Evolutionary conservation across 2,888 invertebrate species (phyloP).

Genomic region (Mythimna loreyi): DNA sequence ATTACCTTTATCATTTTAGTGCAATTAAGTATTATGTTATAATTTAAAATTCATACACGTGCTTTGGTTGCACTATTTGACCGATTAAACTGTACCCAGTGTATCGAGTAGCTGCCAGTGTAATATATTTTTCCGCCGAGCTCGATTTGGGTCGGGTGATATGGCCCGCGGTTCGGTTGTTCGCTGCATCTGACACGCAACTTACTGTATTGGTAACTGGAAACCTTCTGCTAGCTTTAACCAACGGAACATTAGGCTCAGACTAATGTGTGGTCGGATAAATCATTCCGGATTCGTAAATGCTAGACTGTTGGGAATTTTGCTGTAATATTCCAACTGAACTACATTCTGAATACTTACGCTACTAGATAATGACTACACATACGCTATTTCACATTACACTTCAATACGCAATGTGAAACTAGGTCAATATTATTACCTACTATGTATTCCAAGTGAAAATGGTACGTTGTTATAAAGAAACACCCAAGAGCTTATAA

Average conservation of each 20-base stretch:
- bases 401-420: not conserved
- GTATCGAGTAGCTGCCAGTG: constrained; percentile 51
- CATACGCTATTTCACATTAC: not conserved
- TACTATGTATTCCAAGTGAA: not conserved
- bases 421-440: not conserved
- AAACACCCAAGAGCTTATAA: not conserved
- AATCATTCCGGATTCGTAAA: constrained; percentile 33
- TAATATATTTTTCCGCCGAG: constrained; percentile 65
- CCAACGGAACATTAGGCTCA: constrained; percentile 47
- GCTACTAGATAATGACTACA: not conserved
- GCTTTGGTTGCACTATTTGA: not conserved
- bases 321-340: constrained; percentile 3
- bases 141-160: constrained; percentile 72
- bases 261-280: constrained; percentile 38
- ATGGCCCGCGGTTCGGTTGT: constrained; percentile 69
- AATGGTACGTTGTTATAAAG: not conserved
- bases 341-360: not conserved
- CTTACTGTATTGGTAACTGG: constrained; percentile 57
- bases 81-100: not conserved
- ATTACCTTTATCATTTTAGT: too few species aligned
- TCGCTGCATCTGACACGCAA: constrained; percentile 76
- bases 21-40: too few species aligned
- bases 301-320: constrained; percentile 5
- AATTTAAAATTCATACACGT: too few species aligned
- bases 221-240: constrained; percentile 53